Evolutionary conservation across 2,888 invertebrate genomes (phyloP), one percentile per base, ranked within the genome.

Genomic region (Pammene aurita): DNA sequence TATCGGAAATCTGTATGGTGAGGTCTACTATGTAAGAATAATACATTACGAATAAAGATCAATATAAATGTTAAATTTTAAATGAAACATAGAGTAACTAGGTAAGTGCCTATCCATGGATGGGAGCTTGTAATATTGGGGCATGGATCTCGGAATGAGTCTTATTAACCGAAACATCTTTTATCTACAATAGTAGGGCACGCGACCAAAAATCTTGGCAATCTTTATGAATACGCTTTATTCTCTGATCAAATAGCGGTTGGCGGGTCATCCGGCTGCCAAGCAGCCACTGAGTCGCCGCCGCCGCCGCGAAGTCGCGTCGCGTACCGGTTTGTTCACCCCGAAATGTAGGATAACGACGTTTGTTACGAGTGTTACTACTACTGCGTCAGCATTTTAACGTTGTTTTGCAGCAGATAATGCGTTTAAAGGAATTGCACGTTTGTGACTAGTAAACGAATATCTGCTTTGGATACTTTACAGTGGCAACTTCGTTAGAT

Each of bases 271-370:
- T 80, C 77, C 82, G 76, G 75, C 77, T 56, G 67, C 50, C 58
- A 56, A 60, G 48, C 64, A 69, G 69, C 55, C 69, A 48, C 60
- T 38, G 77, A 77, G 84, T 77, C 83, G 85, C 78, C 88, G 77
- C 50, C 72, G 78, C 14, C 81, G 86, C 82, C 86, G 83, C 84
- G 86, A 75, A 84, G 84, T 74, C 77, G 41, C 44, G 75, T 75
- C 82, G 78, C 78, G 75, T 74, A 80, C 72, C 75, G 84, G 89
- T 89, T 87, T 89, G 85, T 88, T 84, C 88, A 90, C 89, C 90
- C 84, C 87, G 74, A 87, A 88, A 88, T 86, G 80, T 90, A 85
- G 88, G 83, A 89, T 90, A 90, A 92, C 88, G 87, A 87, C 85
- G 74, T 84, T 85, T 84, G 84, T 86, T 86, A 88, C 87, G 85